Evolutionary conservation across 35 echinoderm and acorn worm genomes (phyloP).

Genomic region (Patiria miniata): DNA sequence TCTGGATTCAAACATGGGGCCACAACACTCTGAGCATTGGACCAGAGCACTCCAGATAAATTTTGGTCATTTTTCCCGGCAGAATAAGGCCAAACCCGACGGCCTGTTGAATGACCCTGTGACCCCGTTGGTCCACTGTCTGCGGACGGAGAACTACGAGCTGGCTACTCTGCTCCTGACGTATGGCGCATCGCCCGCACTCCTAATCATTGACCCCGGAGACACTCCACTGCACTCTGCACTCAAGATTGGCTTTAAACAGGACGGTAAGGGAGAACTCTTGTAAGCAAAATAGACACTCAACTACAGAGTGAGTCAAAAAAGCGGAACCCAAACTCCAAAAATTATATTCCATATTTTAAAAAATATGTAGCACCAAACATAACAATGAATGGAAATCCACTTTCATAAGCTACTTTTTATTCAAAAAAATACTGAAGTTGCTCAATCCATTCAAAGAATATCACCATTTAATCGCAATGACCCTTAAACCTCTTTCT

Average conservation of each 20-base stretch:
- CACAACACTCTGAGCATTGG: neutral
- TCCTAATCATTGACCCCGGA: constrained; percentile 17
- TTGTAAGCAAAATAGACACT: no score
- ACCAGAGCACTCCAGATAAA: neutral
- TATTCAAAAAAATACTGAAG: no score
- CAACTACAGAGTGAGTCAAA: no score
- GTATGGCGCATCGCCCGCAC: constrained; percentile 37
- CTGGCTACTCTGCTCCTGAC: constrained; percentile 24
- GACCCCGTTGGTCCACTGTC: constrained; percentile 6
- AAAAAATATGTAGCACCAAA: no score
- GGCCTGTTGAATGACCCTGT: constrained; percentile 22
- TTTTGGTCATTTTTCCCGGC: neutral
- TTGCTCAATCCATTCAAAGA: no score
- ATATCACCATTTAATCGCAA: no score
- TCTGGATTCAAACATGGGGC: no score
- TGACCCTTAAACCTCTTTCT: no score
- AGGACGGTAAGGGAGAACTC: constrained; percentile 25
- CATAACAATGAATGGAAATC: no score
- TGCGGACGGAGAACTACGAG: neutral
- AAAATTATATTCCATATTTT: no score
- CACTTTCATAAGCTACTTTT: no score
- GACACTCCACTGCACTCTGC: constrained; percentile 57
- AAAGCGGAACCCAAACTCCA: no score
- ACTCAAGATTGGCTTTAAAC: constrained; percentile 26
- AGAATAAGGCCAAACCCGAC: constrained; percentile 54